Conservation (phyloP, 2,888 invertebrate genomes). For the Euplagia quadripunctaria region DNA sequence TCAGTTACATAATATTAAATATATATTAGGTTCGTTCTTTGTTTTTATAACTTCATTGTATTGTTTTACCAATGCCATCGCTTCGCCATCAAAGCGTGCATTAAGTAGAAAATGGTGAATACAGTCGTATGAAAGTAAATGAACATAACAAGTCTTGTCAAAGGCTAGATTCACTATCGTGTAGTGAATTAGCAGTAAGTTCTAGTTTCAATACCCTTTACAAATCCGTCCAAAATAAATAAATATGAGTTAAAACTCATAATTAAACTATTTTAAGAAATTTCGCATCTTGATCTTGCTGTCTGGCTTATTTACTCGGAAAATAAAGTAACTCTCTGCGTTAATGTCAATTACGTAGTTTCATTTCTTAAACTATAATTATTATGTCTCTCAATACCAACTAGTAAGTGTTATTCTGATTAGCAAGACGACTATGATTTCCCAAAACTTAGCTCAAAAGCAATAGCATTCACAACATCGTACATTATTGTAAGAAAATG, state of each 20-base stretch:
- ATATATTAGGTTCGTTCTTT: not conserved
- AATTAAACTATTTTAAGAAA: conserved; percentile 1
- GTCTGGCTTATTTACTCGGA: not conserved
- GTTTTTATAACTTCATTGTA: conserved; percentile 1
- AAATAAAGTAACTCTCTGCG: not conserved
- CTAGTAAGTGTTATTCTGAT: not conserved
- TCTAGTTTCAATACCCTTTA: not conserved
- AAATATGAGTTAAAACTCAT: too few relatives aligned
- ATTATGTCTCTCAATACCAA: not conserved
- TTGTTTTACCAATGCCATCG: conserved; percentile 5
- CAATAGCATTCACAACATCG: not conserved
- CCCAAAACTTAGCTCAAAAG: not conserved
- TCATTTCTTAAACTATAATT: not conserved
- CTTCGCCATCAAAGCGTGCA: conserved; percentile 4
- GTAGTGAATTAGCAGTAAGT: not conserved
- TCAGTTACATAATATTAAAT: not conserved
- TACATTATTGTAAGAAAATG: too few relatives aligned
- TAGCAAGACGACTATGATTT: not conserved
- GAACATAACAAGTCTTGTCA: not conserved
- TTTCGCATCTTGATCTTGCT: too few relatives aligned
- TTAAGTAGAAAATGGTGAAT: not conserved
- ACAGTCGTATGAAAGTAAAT: not conserved
- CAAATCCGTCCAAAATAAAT: not conserved
- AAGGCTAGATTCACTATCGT: conserved; percentile 3
- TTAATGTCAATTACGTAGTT: not conserved